Evolutionary conservation across 1,140 invertebrate species (phyloP), one percentile per base, ranked within the genome.

Genomic region (Pteromalus puparum): DNA sequence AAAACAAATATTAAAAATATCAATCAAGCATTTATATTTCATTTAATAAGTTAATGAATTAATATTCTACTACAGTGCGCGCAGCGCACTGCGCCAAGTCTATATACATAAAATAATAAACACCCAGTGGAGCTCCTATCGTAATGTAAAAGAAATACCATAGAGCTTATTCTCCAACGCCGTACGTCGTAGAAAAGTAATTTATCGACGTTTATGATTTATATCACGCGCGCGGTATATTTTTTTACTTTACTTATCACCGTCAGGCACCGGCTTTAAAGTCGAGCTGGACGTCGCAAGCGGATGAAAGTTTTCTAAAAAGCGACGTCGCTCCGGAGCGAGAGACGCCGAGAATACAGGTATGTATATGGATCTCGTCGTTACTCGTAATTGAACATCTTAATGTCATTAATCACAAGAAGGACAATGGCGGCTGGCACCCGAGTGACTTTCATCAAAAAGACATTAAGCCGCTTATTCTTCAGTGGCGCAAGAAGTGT

Each of bases 381-480:
- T 48, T 65, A 15, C 75, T 26, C 48, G n/a, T 84, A 84, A 84
- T 84, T 84, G 34, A 53, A 84, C 34, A 81, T 84, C 53, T 68
- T 84, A 84, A 84, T 84, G 30, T 80, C 70, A 80, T 84, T 75
- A 84, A 84, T 84, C 78, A 84, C 70, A 6, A 10, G 10, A 70
- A 70, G 48, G 46, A 84, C 38, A 84, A 81, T 84, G 26, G 26
- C 28, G 76, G 6, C 67, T n/a, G 7, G 42, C 0, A n/a, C 15
- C 1, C 21, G 30, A 38, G 46, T 30, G 34, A 38, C 82, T 84
- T 79, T 84, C 77, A 79, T 83, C 68, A 79, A 83, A 83, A 83
- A 83, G 76, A 24, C 46, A 79, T 73, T 84, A 84, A 84, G 82
- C 68, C 9, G 30, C n/a, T 83, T 84, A 83, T 84, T 84, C 68